A percentile compares a stretch with the other conserved stretches of the same genome.
Evolutionary conservation across 2,113 vertebrate genomes (phyloP).

Genomic region (Amblyornis subalaris): DNA sequence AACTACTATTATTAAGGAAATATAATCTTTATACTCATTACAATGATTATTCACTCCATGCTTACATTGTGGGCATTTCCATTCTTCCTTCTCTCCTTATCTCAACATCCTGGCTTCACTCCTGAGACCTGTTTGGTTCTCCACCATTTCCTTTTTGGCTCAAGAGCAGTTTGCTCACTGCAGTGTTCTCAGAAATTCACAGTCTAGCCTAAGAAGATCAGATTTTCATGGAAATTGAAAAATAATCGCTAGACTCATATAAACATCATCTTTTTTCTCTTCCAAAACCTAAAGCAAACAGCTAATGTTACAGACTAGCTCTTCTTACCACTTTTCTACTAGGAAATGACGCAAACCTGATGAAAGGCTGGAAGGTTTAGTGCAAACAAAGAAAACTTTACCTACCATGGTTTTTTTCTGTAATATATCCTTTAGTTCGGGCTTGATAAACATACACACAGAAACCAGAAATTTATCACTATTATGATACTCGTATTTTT

Average conservation of each 20-base stretch:
- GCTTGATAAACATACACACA: not conserved
- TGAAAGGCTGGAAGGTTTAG: not conserved
- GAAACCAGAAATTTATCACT: not conserved
- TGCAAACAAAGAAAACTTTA: not conserved
- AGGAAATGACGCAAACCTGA: not conserved
- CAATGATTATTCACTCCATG: not conserved
- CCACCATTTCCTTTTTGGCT: not conserved
- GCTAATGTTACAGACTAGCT: not conserved
- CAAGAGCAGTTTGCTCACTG: not conserved
- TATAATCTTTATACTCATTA: not conserved
- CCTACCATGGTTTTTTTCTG: not conserved
- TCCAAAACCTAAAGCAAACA: not conserved
- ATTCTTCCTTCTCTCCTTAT: not conserved
- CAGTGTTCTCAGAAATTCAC: not conserved
- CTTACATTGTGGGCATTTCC: not conserved
- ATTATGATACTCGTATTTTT: not conserved
- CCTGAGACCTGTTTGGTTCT: not conserved
- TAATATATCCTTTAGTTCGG: not conserved
- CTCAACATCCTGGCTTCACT: not conserved
- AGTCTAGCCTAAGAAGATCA: not conserved
- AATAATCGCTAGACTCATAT: not conserved
- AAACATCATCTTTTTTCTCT: not conserved
- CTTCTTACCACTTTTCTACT: not conserved
- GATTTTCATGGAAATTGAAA: not conserved
- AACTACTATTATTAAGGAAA: not conserved